phyloP scores from a whole-genome alignment of 2,888 invertebrate genomes.

The Limenitis camilla region DNA sequence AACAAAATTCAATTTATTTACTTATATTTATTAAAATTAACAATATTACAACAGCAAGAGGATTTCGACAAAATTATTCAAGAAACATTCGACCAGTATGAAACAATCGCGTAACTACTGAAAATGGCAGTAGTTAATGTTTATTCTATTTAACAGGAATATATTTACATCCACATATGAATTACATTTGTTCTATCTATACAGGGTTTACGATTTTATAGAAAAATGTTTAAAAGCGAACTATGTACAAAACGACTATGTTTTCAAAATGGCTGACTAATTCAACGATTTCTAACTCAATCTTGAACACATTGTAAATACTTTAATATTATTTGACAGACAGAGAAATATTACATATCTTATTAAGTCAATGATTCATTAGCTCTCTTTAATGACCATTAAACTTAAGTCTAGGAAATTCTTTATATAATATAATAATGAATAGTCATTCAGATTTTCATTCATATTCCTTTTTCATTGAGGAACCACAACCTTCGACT shows the following conservation, averaged over 20 bases:
- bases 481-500: too few species aligned
- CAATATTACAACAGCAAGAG: too few species aligned
- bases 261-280: slow-evolving; percentile 28
- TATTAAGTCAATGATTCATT: too few species aligned
- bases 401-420: too few species aligned
- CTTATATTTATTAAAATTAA: not conserved
- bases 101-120: slow-evolving; percentile 11
- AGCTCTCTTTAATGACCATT: too few species aligned
- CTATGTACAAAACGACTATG: slow-evolving; percentile 40
- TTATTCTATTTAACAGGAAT: slow-evolving; percentile 23
- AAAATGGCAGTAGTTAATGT: slow-evolving; percentile 32
- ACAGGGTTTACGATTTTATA: slow-evolving; percentile 24
- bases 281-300: slow-evolving; percentile 28
- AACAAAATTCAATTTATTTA: not conserved
- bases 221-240: slow-evolving; percentile 31
- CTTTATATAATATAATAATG: too few species aligned
- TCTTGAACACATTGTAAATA: slow-evolving; percentile 9
- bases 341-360: slow-evolving; percentile 8
- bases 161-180: slow-evolving; percentile 30
- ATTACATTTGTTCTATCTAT: slow-evolving; percentile 27
- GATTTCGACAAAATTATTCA: too few species aligned
- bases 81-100: too few species aligned
- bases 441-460: too few species aligned
- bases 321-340: slow-evolving; percentile 5
- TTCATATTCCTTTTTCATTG: too few species aligned